phyloP scores from a whole-genome alignment of 2,797 vertebrate genomes.

The Arvicola amphibius region DNA sequence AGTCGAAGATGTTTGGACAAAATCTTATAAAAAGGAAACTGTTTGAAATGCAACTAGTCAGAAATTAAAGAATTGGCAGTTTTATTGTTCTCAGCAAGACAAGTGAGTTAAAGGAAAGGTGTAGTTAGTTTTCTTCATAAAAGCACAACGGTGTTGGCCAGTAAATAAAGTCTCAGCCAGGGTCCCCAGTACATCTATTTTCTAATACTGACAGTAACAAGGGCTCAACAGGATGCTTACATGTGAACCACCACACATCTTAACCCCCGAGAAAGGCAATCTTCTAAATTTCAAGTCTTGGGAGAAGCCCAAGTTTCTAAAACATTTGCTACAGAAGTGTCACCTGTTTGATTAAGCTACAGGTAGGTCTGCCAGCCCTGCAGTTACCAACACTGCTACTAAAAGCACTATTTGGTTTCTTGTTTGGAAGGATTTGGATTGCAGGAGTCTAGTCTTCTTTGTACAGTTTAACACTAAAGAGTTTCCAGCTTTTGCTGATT shows the following conservation, averaged over 20 bases:
- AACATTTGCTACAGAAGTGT: not conserved
- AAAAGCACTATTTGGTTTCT: not conserved
- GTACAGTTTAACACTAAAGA: not conserved
- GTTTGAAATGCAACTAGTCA: not conserved
- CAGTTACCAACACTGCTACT: not conserved
- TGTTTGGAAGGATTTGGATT: slow-evolving; percentile 17
- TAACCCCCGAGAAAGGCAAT: not conserved
- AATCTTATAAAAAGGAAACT: not conserved
- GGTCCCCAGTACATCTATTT: not conserved
- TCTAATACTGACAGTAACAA: not conserved
- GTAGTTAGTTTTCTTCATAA: not conserved
- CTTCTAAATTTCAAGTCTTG: not conserved
- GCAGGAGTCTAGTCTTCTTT: not conserved
- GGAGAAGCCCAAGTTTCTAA: slow-evolving; percentile 1
- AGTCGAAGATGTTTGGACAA: not conserved
- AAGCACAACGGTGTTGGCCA: rapidly evolving
- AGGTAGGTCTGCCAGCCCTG: not conserved
- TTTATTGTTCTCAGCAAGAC: not conserved
- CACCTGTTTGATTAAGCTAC: not conserved
- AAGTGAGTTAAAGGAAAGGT: not conserved
- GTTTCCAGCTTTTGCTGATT: not conserved
- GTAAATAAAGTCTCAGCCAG: not conserved
- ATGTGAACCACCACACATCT: not conserved
- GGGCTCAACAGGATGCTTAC: not conserved
- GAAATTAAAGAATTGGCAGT: not conserved